A percentile compares a stretch with the other conserved stretches of the same genome.
These are phyloP conservation scores for Crioceris asparagi DNA, from an alignment of 2,888 invertebrate species.

Conservation along the genomic window DNA sequence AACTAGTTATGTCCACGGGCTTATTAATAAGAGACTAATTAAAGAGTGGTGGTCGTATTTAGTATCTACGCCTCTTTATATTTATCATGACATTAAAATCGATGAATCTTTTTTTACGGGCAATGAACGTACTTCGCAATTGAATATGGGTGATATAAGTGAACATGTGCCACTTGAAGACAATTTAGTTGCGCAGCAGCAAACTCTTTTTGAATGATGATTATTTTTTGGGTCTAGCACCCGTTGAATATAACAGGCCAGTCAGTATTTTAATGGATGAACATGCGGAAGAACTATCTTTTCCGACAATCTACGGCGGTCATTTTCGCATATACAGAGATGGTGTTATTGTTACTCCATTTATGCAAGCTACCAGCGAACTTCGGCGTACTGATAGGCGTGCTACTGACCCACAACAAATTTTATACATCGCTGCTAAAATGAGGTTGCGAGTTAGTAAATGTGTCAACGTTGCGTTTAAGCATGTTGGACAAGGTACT, in stretches of 20 bases:
- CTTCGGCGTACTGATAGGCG: conserved; percentile 6
- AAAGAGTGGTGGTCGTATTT: not conserved
- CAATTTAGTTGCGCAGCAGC: not conserved
- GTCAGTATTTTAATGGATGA: conserved; percentile 6
- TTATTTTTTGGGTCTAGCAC: too few species aligned
- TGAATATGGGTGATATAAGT: not conserved
- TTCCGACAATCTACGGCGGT: conserved; percentile 6
- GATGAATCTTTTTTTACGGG: not conserved
- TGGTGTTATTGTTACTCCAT: conserved; percentile 1
- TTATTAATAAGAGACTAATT: too few species aligned
- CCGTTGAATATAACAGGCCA: not conserved
- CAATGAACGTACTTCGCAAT: not conserved
- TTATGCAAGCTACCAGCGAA: conserved; percentile 8
- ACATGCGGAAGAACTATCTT: conserved; percentile 5
- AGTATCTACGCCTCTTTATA: not conserved
- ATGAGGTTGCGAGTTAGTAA: conserved; percentile 2
- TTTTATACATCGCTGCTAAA: conserved; percentile 4
- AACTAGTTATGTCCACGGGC: too few species aligned
- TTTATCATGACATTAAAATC: not conserved
- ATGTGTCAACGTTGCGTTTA: not conserved
- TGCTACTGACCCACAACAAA: conserved; percentile 2
- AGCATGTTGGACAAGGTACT: conserved; percentile 1
- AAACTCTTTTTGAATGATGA: too few species aligned
- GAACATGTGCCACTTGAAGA: not conserved
- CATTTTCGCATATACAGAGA: conserved; percentile 6